Evolutionary conservation across 2,113 vertebrate genomes (phyloP), one percentile per base, ranked within the genome.

Genomic region (Zapornia atra): DNA sequence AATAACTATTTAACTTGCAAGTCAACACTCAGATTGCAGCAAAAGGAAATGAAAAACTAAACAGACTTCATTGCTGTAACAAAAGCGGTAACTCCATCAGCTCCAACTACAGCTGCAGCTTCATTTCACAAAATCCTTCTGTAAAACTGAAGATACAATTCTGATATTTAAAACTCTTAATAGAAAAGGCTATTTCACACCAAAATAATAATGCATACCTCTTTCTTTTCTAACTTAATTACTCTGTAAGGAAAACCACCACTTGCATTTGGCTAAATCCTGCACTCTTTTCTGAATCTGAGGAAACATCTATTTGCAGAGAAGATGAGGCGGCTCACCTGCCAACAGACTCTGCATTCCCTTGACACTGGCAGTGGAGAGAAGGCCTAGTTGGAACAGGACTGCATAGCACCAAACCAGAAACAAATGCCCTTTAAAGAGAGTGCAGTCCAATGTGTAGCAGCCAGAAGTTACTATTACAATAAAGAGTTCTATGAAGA

Each of bases 1-100:
- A 94, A 85, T 94, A 96, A 89, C 95, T 96, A 89, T 96, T 97
- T 97, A 93, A 95, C 91, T 96, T 97, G 92, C 95, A 97, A 96
- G 95, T 89, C 92, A 92, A 92, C 10, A 6, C 92, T 94, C 86
- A 76, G 88, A 94, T 86, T 92, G 86, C 53, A 91, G 81, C 44
- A 89, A 89, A 93, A 86, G 81, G 66, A 94, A 92, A 93, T 76
- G 9, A 84, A 94, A 96, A 96, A 94, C 71, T 96, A 93, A 93
- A 78, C 15, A 46, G 69, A 94, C 46, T 84, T 92, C 44, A 94
- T 57, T 92, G 92, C 50, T 85, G 40, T 76, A 91, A 95, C 86
- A 68, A 72, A 93, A 95, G 70, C 6, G 4, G 34, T 80, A 70
- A 80, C 31, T 95, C 73, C 83, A 60, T 51, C 63, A 82, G 77